Evolutionary conservation across 2,888 invertebrate genomes (phyloP).

Genomic region (Drosophila crucigera): DNA sequence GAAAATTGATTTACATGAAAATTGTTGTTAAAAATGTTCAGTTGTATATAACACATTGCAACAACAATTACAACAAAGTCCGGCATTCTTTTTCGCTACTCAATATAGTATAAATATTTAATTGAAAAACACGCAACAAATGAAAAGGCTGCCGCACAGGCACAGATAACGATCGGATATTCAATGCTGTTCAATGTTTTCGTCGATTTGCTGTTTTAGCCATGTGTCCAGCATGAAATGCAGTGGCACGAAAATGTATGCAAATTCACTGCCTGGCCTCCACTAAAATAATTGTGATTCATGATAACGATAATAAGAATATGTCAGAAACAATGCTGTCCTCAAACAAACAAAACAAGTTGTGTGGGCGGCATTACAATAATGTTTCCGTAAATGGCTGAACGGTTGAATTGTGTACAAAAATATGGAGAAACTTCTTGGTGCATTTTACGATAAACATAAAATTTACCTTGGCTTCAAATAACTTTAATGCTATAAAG

Average conservation of each 20-base stretch:
- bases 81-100: slow-evolving; percentile 37
- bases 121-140: slow-evolving; percentile 71
- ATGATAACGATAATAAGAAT: slow-evolving; percentile 26
- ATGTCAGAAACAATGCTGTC: neutral
- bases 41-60: slow-evolving; percentile 33
- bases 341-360: neutral
- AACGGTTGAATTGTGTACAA: neutral
- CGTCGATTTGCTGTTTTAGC: slow-evolving; percentile 46
- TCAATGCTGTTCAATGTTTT: slow-evolving; percentile 1
- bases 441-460: neutral
- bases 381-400: neutral
- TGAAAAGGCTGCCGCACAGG: neutral
- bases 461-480: neutral
- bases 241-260: slow-evolving; percentile 65
- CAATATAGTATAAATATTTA: slow-evolving; percentile 71
- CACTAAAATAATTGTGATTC: slow-evolving; percentile 41
- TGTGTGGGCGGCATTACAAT: neutral
- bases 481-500: neutral
- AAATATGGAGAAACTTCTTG: neutral
- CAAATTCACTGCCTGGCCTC: slow-evolving; percentile 51
- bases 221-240: slow-evolving; percentile 29
- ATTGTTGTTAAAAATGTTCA: slow-evolving; percentile 55
- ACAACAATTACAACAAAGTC: slow-evolving; percentile 33
- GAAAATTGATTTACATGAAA: slow-evolving; percentile 79
- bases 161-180: slow-evolving; percentile 24